A percentile compares a stretch with the other conserved stretches of the same genome.
These are phyloP conservation scores for Patagioenas fasciata DNA, from an alignment of 2,113 vertebrate genomes.

Conservation along the genomic window DNA sequence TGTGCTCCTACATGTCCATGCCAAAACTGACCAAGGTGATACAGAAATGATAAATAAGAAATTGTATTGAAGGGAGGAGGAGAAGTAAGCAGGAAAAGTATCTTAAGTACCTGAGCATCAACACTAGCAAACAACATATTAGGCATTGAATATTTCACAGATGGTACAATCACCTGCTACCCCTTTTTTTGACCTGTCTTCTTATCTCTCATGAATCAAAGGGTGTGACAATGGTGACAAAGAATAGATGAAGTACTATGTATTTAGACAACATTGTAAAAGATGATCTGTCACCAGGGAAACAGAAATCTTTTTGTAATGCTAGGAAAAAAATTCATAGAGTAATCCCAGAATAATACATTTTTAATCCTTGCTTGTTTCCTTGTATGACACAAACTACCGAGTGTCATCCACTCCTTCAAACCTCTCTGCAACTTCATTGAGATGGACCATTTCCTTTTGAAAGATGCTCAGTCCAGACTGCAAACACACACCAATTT, in stretches of 20 bases:
- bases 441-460: neutral
- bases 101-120: neutral
- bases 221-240: neutral
- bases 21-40: neutral
- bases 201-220: neutral
- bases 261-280: neutral
- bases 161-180: neutral
- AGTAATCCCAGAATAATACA: slow-evolving; percentile 26
- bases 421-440: neutral
- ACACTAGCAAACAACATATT: neutral
- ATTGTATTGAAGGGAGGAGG: neutral
- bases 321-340: neutral
- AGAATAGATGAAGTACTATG: neutral
- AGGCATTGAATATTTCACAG: neutral
- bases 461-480: neutral
- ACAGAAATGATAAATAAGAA: neutral
- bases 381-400: slow-evolving; percentile 14
- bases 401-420: neutral
- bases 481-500: neutral
- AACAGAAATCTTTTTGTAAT: slow-evolving; percentile 24
- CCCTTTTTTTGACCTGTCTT: neutral
- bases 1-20: neutral
- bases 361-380: slow-evolving; percentile 42
- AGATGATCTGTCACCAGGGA: neutral
- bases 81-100: neutral